These are phyloP conservation scores for Linyphia triangularis DNA, from an alignment of 2,888 invertebrate species.

Conservation along the genomic window DNA sequence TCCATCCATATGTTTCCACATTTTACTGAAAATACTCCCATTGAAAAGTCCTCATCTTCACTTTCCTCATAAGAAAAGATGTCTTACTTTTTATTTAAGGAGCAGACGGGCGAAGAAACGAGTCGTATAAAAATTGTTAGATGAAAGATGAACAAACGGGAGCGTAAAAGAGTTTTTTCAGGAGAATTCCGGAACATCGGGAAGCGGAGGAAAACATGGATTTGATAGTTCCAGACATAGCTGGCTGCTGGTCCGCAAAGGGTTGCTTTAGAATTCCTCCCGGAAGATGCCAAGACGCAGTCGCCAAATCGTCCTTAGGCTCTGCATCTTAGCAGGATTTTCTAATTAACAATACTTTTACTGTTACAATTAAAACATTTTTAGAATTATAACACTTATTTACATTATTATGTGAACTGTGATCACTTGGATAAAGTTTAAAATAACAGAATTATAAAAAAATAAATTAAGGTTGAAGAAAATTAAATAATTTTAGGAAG, in stretches of 20 bases:
- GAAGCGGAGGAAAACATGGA: constrained; percentile 63
- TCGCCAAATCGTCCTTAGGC: too few relatives aligned
- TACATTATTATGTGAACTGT: too few relatives aligned
- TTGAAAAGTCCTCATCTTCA: background rate
- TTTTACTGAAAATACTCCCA: background rate
- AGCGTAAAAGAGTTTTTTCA: constrained; percentile 16
- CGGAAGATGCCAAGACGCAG: constrained; percentile 20
- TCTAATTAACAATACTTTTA: too few relatives aligned
- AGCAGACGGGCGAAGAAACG: background rate
- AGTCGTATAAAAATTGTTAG: background rate
- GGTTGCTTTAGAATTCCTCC: background rate
- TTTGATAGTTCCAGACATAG: constrained; percentile 69
- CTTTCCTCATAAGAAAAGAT: background rate
- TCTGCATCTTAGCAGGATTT: too few relatives aligned
- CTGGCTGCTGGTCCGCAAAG: constrained; percentile 56
- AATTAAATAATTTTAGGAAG: too few relatives aligned
- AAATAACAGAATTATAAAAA: too few relatives aligned
- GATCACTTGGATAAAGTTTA: too few relatives aligned
- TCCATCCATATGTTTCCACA: constrained; percentile 41
- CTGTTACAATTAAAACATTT: too few relatives aligned
- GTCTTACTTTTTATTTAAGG: background rate
- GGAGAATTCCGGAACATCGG: constrained; percentile 47
- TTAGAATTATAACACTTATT: too few relatives aligned
- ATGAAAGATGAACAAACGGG: background rate
- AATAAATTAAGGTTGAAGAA: too few relatives aligned